Conservation (phyloP, 2,797 vertebrate species). For the Silurus lanzhouensis region DNA sequence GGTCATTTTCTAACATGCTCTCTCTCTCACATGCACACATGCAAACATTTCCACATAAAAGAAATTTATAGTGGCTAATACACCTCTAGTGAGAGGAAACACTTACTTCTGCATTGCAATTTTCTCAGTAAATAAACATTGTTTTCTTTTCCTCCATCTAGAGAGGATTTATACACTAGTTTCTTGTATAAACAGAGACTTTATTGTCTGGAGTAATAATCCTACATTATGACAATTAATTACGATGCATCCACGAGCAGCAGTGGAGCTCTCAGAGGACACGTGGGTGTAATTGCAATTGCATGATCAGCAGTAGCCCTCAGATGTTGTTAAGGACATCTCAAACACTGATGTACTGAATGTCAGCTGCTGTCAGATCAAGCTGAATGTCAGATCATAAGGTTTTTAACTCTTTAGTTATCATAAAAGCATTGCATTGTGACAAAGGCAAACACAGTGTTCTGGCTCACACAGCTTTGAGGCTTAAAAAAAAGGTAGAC, state of each 20-base stretch:
- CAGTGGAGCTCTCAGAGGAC: slow-evolving; percentile 39
- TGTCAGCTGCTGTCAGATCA: slow-evolving; percentile 30
- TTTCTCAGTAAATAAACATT: slow-evolving; percentile 9
- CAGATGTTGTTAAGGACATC: slow-evolving; percentile 39
- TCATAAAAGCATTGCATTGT: background rate
- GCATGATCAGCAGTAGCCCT: slow-evolving; percentile 38
- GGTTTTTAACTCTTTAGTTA: slow-evolving; percentile 19
- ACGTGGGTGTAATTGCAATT: slow-evolving; percentile 44
- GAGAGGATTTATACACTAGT: background rate
- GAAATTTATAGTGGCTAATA: slow-evolving; percentile 5
- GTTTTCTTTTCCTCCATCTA: background rate
- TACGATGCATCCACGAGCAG: slow-evolving; percentile 39
- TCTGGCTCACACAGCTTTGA: background rate
- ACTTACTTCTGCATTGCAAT: background rate
- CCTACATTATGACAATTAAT: slow-evolving; percentile 51
- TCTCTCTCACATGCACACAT: background rate
- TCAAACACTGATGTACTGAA: slow-evolving; percentile 11
- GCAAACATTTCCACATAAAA: background rate
- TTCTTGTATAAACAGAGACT: slow-evolving; percentile 18
- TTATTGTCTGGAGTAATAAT: slow-evolving; percentile 30
- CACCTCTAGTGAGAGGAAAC: background rate
- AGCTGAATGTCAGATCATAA: background rate
- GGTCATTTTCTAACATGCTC: background rate
- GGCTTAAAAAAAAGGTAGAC: background rate
- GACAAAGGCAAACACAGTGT: background rate